These are phyloP conservation scores for Jacana jacana DNA, from an alignment of 2,113 vertebrate species.

Conservation along the genomic window DNA sequence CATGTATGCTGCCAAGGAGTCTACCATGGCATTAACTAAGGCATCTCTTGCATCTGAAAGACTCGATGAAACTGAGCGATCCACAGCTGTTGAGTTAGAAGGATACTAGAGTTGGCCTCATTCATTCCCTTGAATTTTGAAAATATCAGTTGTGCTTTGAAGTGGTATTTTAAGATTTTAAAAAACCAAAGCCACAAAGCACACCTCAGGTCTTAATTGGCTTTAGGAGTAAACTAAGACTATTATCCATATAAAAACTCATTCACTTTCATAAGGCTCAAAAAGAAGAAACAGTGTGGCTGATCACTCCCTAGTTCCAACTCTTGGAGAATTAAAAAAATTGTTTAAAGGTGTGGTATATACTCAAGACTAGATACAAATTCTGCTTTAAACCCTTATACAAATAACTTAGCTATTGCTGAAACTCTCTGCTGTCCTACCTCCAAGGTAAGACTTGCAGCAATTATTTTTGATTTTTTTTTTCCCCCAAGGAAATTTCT, in stretches of 20 bases:
- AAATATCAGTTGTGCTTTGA: background rate
- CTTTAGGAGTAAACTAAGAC: background rate
- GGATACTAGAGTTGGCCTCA: background rate
- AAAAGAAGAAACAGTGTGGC: background rate
- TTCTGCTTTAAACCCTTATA: background rate
- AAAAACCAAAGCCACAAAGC: too few species aligned
- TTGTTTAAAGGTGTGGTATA: background rate
- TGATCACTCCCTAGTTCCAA: background rate
- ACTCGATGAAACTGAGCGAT: constrained; percentile 89
- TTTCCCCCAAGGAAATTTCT: background rate
- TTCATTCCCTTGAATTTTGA: background rate
- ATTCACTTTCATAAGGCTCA: background rate
- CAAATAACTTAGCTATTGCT: background rate
- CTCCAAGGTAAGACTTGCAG: background rate
- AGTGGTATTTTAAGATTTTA: background rate
- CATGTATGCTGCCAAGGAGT: constrained; percentile 85
- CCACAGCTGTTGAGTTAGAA: constrained; percentile 81
- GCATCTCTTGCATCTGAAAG: constrained; percentile 93
- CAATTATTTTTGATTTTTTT: background rate
- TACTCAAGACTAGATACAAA: background rate
- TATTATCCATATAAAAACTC: background rate
- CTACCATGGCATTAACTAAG: constrained; percentile 91
- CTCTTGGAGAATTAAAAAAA: background rate
- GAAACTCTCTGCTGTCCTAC: background rate
- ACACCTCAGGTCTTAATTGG: background rate